A percentile compares a stretch with the other conserved stretches of the same genome.
These are phyloP conservation scores for Epicampocera succincta DNA, from an alignment of 2,888 invertebrate species.

Conservation along the genomic window DNA sequence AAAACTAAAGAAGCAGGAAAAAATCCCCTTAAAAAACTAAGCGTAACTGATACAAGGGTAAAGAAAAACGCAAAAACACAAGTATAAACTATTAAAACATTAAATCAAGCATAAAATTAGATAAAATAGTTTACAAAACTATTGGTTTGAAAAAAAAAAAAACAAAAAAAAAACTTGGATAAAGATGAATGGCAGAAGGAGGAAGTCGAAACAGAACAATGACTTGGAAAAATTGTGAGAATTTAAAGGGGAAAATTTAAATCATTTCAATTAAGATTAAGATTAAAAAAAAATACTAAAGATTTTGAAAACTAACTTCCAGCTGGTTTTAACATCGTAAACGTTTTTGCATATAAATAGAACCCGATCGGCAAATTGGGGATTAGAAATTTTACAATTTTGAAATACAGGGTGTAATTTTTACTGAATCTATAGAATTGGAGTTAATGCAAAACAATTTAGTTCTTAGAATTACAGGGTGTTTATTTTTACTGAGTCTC, in stretches of 20 bases:
- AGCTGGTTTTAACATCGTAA: no score
- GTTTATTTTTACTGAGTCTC: no score
- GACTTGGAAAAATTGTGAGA: slow-evolving; percentile 6
- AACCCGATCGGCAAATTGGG: no score
- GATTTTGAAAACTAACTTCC: no score
- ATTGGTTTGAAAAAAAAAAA: slow-evolving; percentile 34
- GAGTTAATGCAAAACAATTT: no score
- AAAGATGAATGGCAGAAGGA: slow-evolving; percentile 1
- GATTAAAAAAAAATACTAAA: not conserved
- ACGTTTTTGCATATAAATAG: no score
- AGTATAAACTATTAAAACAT: slow-evolving; percentile 79
- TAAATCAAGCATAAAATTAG: slow-evolving; percentile 80
- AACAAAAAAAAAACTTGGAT: not conserved
- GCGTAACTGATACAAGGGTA: slow-evolving; percentile 69
- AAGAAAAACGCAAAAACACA: slow-evolving; percentile 65
- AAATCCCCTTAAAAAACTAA: slow-evolving; percentile 66
- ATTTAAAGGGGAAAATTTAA: not conserved
- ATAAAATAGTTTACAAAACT: slow-evolving; percentile 77
- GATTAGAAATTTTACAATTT: no score
- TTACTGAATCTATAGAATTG: no score
- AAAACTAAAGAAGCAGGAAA: slow-evolving; percentile 72
- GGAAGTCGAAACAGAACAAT: slow-evolving; percentile 23
- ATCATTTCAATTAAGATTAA: not conserved
- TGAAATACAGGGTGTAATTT: no score
- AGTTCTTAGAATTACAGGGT: no score